Evolutionary conservation across 2,888 invertebrate species (phyloP), one percentile per base, ranked within the genome.

Genomic region (Xestoiulus laeticollis): DNA sequence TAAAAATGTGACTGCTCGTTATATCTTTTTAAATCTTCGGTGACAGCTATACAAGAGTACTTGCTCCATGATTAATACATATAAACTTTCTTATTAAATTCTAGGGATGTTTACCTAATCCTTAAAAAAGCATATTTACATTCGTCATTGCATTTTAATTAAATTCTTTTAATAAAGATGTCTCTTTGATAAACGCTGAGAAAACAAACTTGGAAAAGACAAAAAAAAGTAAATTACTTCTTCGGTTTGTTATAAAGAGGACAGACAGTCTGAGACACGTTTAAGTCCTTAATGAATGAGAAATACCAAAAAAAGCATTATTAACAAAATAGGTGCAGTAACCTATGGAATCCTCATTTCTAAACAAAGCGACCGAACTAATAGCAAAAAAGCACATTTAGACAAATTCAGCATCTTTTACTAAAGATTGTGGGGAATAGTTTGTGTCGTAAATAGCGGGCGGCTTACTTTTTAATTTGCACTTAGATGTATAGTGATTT

Each of bases 41-140:
- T 78, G 78, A 78, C 78, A 78, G 78, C 26, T 78, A 38, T 38
- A 78, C 78, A 78, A 10, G 78, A 78, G 78, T 78, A 22, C 30
- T 30, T 78, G 78, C 78, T 78, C 22, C 78, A 14, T 78, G 78
- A 78, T 78, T 78, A 78, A 78, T 78, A 78, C 78, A 26, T 12
- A 78, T 6, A 26, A 30, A 78, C 78, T 30, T 78, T 78, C 78
- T 78, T 78, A 78, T 78, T 78, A 78, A 78, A 78, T 78, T 78
- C 78, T 12, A 14, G 12, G 78, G 30, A 10, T 78, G 78, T 78
- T 78, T 78, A 78, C 30, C 30, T 78, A 78, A 78, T 78, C 78
- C 78, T 78, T 78, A 78, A 78, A 78, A 78, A 78, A 78, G 78
- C 78, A 78, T 78, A 78, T 78, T 78, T 78, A 78, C 78, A 78